These are phyloP conservation scores for Nannobrachium achirus DNA, from an alignment of 2,113 vertebrate genomes.

Conservation along the genomic window DNA sequence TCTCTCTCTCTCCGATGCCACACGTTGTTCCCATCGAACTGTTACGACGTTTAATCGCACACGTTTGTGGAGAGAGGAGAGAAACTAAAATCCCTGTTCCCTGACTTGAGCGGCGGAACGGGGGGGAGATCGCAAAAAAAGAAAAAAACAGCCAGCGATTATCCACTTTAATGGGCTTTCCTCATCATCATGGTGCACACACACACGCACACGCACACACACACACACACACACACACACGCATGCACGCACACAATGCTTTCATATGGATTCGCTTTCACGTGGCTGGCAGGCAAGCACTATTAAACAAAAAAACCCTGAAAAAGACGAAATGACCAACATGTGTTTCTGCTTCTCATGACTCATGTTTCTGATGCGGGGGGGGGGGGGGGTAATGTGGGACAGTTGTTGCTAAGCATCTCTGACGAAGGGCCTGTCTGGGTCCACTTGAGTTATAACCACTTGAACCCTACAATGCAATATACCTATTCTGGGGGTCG, in stretches of 20 bases:
- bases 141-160: constrained; percentile 23
- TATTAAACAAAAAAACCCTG: constrained; percentile 50
- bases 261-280: no score
- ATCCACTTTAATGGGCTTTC: constrained; percentile 58
- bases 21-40: constrained; percentile 40
- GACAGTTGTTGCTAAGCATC: constrained; percentile 43
- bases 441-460: constrained; percentile 26
- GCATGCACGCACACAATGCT: no score
- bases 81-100: not conserved
- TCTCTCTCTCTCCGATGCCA: constrained; percentile 6
- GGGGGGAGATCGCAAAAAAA: not conserved
- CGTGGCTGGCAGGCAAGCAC: no score
- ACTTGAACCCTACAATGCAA: no score
- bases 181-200: constrained; percentile 39
- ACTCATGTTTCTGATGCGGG: constrained; percentile 48
- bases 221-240: no score
- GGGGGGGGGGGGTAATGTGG: constrained; percentile 22
- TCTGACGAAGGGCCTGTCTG: constrained; percentile 30
- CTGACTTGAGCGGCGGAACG: constrained; percentile 39
- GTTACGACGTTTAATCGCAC: constrained; percentile 31
- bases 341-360: constrained; percentile 62
- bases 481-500: no score
- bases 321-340: constrained; percentile 38
- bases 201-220: no score
- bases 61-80: not conserved